phyloP scores from a whole-genome alignment of 2,113 vertebrate genomes.

The Nipponia nippon region DNA sequence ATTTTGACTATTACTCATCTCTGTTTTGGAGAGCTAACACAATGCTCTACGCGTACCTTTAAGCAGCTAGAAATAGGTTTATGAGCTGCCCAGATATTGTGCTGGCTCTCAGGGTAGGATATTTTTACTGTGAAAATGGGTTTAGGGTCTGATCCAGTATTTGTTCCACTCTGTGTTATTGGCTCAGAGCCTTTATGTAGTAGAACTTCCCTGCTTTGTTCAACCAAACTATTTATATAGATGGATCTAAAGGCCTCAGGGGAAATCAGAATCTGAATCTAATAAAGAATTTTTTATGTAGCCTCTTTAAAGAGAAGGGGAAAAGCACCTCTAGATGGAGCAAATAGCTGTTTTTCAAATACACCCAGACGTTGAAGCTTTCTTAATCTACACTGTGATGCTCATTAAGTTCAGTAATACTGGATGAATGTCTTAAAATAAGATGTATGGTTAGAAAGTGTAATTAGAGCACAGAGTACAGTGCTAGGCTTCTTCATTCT shows the following conservation, averaged over 20 bases:
- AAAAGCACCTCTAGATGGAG: background rate
- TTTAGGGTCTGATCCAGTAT: constrained; percentile 1
- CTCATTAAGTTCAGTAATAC: background rate
- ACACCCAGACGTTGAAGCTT: background rate
- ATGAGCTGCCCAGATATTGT: background rate
- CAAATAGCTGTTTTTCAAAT: background rate
- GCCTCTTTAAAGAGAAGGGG: background rate
- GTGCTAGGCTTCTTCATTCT: background rate
- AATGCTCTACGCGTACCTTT: background rate
- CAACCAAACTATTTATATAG: constrained; percentile 8
- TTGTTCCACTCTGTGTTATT: constrained; percentile 2
- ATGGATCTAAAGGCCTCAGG: background rate
- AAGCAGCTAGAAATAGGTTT: background rate
- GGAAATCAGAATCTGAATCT: background rate
- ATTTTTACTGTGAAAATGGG: background rate
- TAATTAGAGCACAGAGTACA: background rate
- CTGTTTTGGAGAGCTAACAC: background rate
- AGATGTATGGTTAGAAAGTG: background rate
- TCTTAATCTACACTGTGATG: background rate
- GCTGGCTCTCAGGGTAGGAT: background rate
- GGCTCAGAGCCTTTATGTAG: constrained; percentile 30
- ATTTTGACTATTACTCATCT: background rate
- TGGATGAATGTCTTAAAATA: background rate
- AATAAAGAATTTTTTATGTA: background rate
- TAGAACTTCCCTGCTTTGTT: constrained; percentile 47